phyloP scores from a whole-genome alignment of 2,888 invertebrate species.

The Tenthredo distinguenda region DNA sequence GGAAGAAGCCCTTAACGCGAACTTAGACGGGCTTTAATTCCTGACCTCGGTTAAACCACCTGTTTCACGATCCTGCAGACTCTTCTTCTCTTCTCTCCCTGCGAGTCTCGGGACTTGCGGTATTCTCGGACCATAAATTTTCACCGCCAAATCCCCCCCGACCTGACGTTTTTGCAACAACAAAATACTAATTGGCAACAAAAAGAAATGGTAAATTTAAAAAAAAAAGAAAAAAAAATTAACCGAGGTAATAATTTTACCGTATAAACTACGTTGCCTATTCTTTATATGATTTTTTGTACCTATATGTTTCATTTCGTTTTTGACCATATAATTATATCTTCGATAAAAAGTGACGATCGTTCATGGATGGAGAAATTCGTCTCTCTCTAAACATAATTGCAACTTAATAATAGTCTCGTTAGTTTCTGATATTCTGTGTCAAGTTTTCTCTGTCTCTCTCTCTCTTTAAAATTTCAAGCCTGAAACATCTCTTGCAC shows the following conservation, averaged over 20 bases:
- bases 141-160: background rate
- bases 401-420: background rate
- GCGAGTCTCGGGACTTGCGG: background rate
- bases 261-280: background rate
- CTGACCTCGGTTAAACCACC: slow-evolving; percentile 25
- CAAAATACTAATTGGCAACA: background rate
- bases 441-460: background rate
- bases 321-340: background rate
- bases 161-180: background rate
- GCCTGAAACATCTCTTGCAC: slow-evolving; percentile 26
- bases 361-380: background rate
- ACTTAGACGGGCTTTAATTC: slow-evolving; percentile 21
- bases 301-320: background rate
- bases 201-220: background rate
- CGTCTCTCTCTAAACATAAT: background rate
- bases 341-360: background rate
- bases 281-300: background rate
- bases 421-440: slow-evolving; percentile 6
- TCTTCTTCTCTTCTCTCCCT: slow-evolving; percentile 16
- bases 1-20: slow-evolving; percentile 8
- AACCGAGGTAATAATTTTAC: background rate
- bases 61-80: slow-evolving; percentile 25
- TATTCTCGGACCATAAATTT: slow-evolving; percentile 31
- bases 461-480: slow-evolving; percentile 8
- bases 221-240: background rate